A percentile compares a stretch with the other conserved stretches of the same genome.
phyloP scores from a whole-genome alignment of 2,113 vertebrate genomes.

The cattle (Bos taurus) region ARS-UCD2.0 NC_037331.1:105053001-105053500 shows the following conservation, averaged over 20 bases:
- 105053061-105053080: neutral
- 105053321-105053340: neutral
- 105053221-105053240: neutral
- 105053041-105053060: neutral
- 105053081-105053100: neutral
- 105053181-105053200: neutral
- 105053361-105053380: neutral
- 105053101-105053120: neutral
- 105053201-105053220: neutral
- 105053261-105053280: neutral
- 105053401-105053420: neutral
- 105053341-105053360: neutral
- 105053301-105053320: neutral
- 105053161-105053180: neutral
- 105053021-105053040: neutral
- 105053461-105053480: neutral
- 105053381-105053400: neutral
- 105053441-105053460: neutral
- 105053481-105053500: neutral
- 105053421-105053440: neutral
- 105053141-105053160: neutral
- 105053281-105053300: neutral
- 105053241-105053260: neutral
- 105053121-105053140: neutral
- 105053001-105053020: neutral